Evolutionary conservation across 2,113 vertebrate species (phyloP).

Genomic region (Apodemus speciosus): DNA sequence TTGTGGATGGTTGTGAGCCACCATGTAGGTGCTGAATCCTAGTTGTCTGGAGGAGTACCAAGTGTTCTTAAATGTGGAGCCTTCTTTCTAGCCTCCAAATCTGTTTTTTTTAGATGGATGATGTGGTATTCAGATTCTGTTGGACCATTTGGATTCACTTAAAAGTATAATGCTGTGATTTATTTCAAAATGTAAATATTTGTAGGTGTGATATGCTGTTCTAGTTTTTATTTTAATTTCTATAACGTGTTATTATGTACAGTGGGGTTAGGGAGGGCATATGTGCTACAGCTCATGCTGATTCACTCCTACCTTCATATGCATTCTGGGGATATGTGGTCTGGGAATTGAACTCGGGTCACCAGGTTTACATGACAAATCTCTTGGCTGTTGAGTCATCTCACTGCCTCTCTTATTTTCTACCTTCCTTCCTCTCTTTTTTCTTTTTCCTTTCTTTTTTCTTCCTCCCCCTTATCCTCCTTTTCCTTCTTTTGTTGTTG

Average conservation of each 20-base stretch:
- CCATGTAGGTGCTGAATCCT: not conserved
- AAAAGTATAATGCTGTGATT: not conserved
- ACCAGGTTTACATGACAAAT: not conserved
- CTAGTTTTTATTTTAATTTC: not conserved
- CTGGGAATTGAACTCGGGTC: not conserved
- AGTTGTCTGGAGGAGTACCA: not conserved
- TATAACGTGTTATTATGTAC: not conserved
- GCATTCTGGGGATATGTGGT: not conserved
- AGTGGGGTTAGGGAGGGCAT: not conserved
- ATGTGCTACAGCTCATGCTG: too few species aligned
- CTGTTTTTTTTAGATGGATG: not conserved
- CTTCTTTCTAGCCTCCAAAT: not conserved
- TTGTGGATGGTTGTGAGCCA: not conserved
- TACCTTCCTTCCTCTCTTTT: not conserved
- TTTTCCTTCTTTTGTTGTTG: not conserved
- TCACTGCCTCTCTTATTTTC: not conserved
- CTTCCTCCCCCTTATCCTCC: too few species aligned
- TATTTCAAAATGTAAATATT: constrained; percentile 34
- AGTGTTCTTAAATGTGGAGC: not conserved
- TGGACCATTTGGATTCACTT: constrained; percentile 43
- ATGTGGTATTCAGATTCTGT: constrained; percentile 1
- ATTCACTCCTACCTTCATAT: not conserved
- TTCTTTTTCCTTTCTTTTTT: too few species aligned
- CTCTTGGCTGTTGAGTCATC: not conserved
- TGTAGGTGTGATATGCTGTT: not conserved